Base-by-base conservation (phyloP, 2,888 invertebrate genomes). In the Poecilobothrus nobilitatus region DNA sequence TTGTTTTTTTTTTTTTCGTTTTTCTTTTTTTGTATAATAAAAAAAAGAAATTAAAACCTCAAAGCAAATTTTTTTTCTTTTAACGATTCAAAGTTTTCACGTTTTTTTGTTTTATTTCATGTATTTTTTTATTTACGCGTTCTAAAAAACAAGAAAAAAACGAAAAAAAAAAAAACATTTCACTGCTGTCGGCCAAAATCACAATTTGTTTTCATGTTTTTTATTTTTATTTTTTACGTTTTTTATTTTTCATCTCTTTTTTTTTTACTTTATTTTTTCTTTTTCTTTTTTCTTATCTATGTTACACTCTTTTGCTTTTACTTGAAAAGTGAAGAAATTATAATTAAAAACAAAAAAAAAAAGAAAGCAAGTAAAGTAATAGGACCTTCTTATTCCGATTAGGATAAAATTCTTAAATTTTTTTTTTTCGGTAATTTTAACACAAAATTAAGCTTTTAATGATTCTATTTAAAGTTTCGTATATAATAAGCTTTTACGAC, bases 121-220 rank as follows among this genome's bases (percentile, higher is more conserved):
- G n/a, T 3, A 53, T 53, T 53, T 53, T 41, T 41, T 53, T 53
- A 53, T 53, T 53, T 53, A 53, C 53, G 53, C 53, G 53, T 53
- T 53, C 53, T 53, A 53, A 53, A 53, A n/a, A n/a, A n/a, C n/a
- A n/a, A n/a, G n/a, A n/a, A n/a, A n/a, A n/a, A n/a, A n/a, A n/a
- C n/a, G n/a, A n/a, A n/a, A n/a, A n/a, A n/a, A n/a, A n/a, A n/a
- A n/a, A 53, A 53, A 53, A 53, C 53, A 53, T 53, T 53, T 53
- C 53, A 53, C n/a, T 53, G 53, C 53, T 53, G 15, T 53, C 53
- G 53, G 53, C 53, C 53, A 53, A 53, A 53, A 53, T 53, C n/a
- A 53, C 53, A 53, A 53, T 53, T 37, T 53, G 15, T 53, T 53
- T 53, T 53, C 6, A 12, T 53, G n/a, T 53, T 53, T 18, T 53